Conservation (phyloP, 1,140 invertebrate genomes). For the Caenorhabditis remanei region DNA sequence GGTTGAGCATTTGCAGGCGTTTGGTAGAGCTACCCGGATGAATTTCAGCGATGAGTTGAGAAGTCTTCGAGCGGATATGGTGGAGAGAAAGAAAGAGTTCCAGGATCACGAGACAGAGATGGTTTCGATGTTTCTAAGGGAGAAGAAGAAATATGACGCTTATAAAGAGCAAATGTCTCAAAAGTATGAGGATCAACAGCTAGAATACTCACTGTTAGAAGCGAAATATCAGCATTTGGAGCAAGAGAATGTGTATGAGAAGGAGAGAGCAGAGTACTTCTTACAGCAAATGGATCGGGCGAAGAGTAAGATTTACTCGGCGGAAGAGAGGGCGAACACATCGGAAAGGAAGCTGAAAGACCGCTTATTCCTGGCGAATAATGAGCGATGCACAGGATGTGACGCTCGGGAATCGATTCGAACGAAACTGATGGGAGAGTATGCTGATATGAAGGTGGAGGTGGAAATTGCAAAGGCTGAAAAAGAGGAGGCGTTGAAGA, state of each 20-base stretch:
- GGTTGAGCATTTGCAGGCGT: not conserved
- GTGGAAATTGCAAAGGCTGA: not conserved
- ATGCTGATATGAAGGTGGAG: not conserved
- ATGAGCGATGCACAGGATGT: not conserved
- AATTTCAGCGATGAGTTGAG: not conserved
- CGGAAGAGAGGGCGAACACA: not conserved
- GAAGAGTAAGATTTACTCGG: not conserved
- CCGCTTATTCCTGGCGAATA: not conserved
- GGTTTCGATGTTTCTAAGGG: not conserved
- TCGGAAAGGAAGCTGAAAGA: not conserved
- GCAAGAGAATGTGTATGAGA: not conserved
- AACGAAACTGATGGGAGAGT: not conserved
- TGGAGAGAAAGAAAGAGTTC: slow-evolving; percentile 21
- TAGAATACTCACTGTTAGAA: not conserved
- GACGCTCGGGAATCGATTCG: not conserved
- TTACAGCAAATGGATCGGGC: not conserved
- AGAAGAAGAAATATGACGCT: not conserved
- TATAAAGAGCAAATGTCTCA: not conserved
- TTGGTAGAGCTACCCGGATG: not conserved
- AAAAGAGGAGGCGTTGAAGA: not conserved
- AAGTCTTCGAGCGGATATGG: slow-evolving; percentile 2
- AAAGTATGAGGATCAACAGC: slow-evolving; percentile 6
- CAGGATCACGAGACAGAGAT: not conserved
- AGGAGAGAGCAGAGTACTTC: slow-evolving; percentile 2
- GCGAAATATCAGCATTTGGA: slow-evolving; percentile 7